Percentiles rank a stretch among this genome's conserved stretches.
These are phyloP conservation scores for Scortum barcoo DNA, from an alignment of 2,113 vertebrate species.

Conservation along the genomic window DNA sequence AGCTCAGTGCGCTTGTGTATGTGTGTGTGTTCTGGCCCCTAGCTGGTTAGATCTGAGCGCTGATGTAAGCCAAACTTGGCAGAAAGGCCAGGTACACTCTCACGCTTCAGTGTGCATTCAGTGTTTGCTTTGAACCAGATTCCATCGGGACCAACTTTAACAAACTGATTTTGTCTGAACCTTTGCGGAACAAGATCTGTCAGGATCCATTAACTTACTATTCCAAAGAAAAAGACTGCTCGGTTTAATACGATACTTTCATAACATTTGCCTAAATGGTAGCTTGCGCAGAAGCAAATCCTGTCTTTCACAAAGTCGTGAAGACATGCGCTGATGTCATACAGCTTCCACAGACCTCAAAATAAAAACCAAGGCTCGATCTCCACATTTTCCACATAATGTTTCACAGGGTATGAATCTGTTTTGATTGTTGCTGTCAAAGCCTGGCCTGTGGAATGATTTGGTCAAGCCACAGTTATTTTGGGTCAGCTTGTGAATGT, in stretches of 20 bases:
- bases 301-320: slow-evolving; percentile 23
- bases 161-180: slow-evolving; percentile 65
- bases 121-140: slow-evolving; percentile 66
- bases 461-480: slow-evolving; percentile 67
- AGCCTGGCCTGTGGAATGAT: slow-evolving; percentile 47
- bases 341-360: slow-evolving; percentile 41
- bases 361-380: slow-evolving; percentile 40
- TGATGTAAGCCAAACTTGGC: slow-evolving; percentile 62
- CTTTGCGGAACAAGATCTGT: slow-evolving; percentile 50
- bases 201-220: slow-evolving; percentile 54
- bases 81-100: slow-evolving; percentile 64
- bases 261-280: slow-evolving; percentile 38
- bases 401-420: slow-evolving; percentile 46
- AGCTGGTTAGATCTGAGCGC: slow-evolving; percentile 54
- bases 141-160: slow-evolving; percentile 52
- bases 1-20: slow-evolving; percentile 14
- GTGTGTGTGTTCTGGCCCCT: slow-evolving; percentile 31
- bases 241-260: slow-evolving; percentile 33
- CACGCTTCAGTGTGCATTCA: slow-evolving; percentile 55
- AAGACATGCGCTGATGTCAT: slow-evolving; percentile 64
- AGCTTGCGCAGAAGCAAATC: slow-evolving; percentile 12
- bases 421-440: slow-evolving; percentile 60
- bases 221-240: slow-evolving; percentile 16
- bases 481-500: slow-evolving; percentile 66
- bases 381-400: slow-evolving; percentile 62